These are phyloP conservation scores for Zaprionus vittiger DNA, from an alignment of 1,140 invertebrate genomes.

Conservation along the genomic window DNA sequence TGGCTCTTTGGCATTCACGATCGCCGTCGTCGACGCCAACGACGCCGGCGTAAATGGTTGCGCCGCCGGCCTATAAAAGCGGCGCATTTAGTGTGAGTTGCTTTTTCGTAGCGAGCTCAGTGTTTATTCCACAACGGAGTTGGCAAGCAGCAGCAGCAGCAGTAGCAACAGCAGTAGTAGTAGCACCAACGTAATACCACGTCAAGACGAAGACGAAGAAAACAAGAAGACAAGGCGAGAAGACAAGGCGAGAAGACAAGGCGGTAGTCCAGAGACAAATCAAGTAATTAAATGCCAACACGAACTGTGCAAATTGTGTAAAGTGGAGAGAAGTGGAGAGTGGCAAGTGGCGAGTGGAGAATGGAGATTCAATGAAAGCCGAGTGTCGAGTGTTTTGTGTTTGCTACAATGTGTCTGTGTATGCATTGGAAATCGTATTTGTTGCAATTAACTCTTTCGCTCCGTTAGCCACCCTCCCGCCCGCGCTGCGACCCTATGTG, in stretches of 20 bases:
- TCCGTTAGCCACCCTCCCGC: neutral
- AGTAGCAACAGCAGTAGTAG: slow-evolving; percentile 4
- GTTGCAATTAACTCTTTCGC: slow-evolving; percentile 5
- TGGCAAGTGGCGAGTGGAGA: slow-evolving; percentile 16
- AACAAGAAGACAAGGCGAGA: slow-evolving; percentile 6
- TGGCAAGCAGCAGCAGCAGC: slow-evolving; percentile 59
- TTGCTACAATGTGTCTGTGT: neutral
- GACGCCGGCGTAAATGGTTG: slow-evolving; percentile 1
- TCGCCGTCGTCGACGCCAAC: slow-evolving; percentile 38
- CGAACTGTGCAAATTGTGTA: slow-evolving; percentile 37
- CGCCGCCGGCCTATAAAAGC: slow-evolving; percentile 72
- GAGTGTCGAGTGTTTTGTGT: neutral
- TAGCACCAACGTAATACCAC: slow-evolving; percentile 51
- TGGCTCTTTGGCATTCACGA: slow-evolving; percentile 73
- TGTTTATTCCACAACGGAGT: slow-evolving; percentile 70
- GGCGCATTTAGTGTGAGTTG: slow-evolving; percentile 71
- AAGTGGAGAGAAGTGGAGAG: slow-evolving; percentile 32
- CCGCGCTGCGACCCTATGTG: neutral
- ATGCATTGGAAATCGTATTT: neutral
- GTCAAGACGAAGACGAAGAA: slow-evolving; percentile 36
- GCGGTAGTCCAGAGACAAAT: slow-evolving; percentile 32
- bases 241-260: neutral
- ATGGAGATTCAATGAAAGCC: neutral
- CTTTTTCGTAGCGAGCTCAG: slow-evolving; percentile 78
- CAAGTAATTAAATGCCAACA: slow-evolving; percentile 42